A percentile compares a stretch with the other conserved stretches of the same genome.
These are phyloP conservation scores for Tridacna crocea DNA, from an alignment of 2,888 invertebrate species.

Conservation along the genomic window DNA sequence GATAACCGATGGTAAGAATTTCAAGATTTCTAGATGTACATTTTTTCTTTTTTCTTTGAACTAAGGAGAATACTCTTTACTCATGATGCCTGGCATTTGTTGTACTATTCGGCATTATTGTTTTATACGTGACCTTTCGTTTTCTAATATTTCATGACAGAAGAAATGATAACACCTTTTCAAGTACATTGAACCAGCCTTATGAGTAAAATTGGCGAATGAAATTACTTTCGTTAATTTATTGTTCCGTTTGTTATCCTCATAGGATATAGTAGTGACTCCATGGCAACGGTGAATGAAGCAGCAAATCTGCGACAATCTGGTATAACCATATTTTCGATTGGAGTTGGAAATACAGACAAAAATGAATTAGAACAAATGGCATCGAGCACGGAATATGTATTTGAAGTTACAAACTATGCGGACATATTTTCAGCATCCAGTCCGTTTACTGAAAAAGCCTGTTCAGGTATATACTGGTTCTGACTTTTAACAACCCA, in stretches of 20 bases:
- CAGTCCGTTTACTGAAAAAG: background rate
- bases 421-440: background rate
- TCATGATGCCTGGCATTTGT: no score
- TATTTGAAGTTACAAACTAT: background rate
- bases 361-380: background rate
- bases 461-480: background rate
- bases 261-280: background rate
- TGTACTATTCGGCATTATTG: no score
- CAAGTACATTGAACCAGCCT: no score
- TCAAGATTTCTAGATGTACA: no score
- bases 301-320: background rate
- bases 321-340: slow-evolving; percentile 1
- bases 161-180: no score
- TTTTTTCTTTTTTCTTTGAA: no score
- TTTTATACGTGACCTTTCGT: no score
- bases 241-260: background rate
- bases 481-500: no score
- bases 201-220: no score
- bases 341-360: slow-evolving; percentile 10
- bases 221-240: no score
- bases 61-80: no score
- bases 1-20: background rate
- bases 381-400: background rate
- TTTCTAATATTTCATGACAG: no score
- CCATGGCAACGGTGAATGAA: background rate